Conservation (phyloP, 2,113 vertebrate genomes). For the Bucco capensis region DNA sequence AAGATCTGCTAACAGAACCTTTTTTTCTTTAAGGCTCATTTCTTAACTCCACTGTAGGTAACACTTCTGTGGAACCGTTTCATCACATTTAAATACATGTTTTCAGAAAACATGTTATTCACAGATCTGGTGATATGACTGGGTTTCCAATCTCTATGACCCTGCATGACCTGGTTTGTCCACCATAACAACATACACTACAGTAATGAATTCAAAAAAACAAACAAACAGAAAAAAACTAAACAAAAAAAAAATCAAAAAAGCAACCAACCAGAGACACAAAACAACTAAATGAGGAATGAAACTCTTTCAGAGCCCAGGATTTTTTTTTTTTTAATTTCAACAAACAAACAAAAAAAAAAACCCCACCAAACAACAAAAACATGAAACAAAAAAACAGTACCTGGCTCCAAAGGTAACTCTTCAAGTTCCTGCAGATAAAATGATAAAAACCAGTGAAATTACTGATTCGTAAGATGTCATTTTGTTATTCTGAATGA, state of each 20-base stretch:
- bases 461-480: neutral
- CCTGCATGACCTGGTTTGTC: constrained; percentile 58
- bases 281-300: constrained; percentile 5
- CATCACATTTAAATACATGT: neutral
- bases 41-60: neutral
- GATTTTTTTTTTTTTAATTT: neutral
- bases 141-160: constrained; percentile 80
- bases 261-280: neutral
- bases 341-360: neutral
- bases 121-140: constrained; percentile 76
- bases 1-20: constrained; percentile 74
- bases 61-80: neutral
- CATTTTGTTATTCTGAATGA: neutral
- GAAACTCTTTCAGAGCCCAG: constrained; percentile 14
- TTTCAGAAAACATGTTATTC: constrained; percentile 7
- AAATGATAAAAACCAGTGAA: neutral
- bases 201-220: constrained; percentile 10
- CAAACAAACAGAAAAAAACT: neutral
- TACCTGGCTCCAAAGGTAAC: constrained; percentile 86
- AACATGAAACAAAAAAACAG: constrained; percentile 64
- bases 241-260: neutral
- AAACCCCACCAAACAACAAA: neutral
- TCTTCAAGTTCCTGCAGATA: constrained; percentile 74
- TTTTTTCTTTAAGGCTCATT: neutral
- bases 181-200: constrained; percentile 50